Base-by-base conservation (phyloP, 2,113 vertebrate genomes). In the Myodes glareolus region DNA sequence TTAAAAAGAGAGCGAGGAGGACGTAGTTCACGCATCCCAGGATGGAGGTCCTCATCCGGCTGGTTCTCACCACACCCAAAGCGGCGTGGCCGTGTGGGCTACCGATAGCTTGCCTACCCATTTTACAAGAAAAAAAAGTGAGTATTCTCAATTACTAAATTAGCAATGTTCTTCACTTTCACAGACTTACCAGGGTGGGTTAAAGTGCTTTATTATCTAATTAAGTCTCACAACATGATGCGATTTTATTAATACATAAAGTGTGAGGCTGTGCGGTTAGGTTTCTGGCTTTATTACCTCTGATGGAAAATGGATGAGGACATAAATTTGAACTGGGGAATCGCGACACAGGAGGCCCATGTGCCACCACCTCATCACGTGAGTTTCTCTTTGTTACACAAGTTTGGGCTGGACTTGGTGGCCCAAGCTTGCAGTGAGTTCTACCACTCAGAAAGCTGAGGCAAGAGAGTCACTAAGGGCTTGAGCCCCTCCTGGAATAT, bases 141-240 rank as follows among this genome's bases (percentile, higher is more conserved):
- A n/a, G 50, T 76, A 72, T n/a, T 36, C 85, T 94, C 39, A 73
- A 58, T 80, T 67, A 58, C 63, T 92, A 77, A 85, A 85, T 96
- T 92, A 95, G n/a, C 23, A 70, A 85, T 95, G 89, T 75, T 93
- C 58, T 77, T 94, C 80, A 42, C 70, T 90, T 78, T 23, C 5
- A 45, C 17, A 88, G 92, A 84, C 72, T 77, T 91, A 85, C 84
- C 86, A 93, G 82, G 88, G 39, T 90, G n/a, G 63, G 78, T 94
- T 65, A 4, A 91, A 93, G 65, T 96, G 84, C 96, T 97, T 98
- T 97, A 96, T 96, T 96, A 81, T 94, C 95, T 97, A 98, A 96
- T 96, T 97, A 97, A 98, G 45, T 65, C 81, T 97, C 97, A 92
- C 96, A 97, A 94, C 96, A 96, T 84, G 97, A 68, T 91, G 31